Percentiles rank a stretch among this genome's conserved stretches.
Conservation (phyloP, 2,888 invertebrate genomes). For the Tachina lurida region DNA sequence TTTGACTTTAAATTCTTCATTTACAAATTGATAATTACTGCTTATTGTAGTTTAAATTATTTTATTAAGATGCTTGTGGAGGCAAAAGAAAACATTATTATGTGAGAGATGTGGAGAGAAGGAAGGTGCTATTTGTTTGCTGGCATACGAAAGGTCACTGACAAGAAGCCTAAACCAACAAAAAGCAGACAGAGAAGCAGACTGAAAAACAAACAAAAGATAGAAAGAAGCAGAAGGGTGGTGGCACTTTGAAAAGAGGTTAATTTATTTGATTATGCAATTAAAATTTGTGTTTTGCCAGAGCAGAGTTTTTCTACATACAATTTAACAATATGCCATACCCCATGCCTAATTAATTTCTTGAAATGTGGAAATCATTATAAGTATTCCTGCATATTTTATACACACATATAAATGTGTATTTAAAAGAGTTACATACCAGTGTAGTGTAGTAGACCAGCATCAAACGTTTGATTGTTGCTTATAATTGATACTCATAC, state of each 20-base stretch:
- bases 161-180: constrained; percentile 34
- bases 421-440: background rate
- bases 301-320: constrained; percentile 37
- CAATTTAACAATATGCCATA: constrained; percentile 26
- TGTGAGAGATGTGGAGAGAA: background rate
- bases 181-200: background rate
- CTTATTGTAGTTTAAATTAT: constrained; percentile 53
- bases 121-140: background rate
- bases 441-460: constrained; percentile 23
- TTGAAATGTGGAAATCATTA: constrained; percentile 43
- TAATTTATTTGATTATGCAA: constrained; percentile 69
- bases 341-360: constrained; percentile 43
- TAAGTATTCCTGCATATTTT: background rate
- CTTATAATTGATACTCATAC: constrained; percentile 21
- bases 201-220: constrained; percentile 2
- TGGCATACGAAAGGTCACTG: constrained; percentile 54
- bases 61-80: constrained; percentile 37
- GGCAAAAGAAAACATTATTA: background rate
- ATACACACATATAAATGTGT: background rate
- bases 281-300: constrained; percentile 61
- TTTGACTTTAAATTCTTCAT: constrained; percentile 70
- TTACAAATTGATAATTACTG: constrained; percentile 68
- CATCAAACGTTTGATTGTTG: constrained; percentile 29
- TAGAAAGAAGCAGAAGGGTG: background rate
- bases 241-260: constrained; percentile 38